These are phyloP conservation scores for Remorina albescens DNA, from an alignment of 2,797 vertebrate genomes.

Conservation along the genomic window DNA sequence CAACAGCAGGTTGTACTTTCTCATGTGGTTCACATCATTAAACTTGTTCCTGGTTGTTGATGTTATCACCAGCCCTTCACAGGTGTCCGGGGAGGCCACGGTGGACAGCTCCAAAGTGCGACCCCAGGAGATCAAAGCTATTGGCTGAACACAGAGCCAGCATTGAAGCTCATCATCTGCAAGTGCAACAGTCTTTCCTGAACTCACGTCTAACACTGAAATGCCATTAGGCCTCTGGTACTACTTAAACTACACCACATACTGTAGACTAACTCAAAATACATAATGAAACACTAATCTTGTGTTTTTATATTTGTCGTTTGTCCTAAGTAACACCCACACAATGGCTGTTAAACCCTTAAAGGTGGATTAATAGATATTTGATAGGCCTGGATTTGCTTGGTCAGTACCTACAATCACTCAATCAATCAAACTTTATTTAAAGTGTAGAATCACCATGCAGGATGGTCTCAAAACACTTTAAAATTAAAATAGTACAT, in stretches of 20 bases:
- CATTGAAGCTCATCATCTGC: not conserved
- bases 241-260: not conserved
- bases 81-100: constrained; percentile 65
- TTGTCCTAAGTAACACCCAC: not conserved
- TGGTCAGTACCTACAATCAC: too few species aligned
- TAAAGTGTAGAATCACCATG: too few species aligned
- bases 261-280: not conserved
- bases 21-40: constrained; percentile 14
- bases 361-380: not conserved
- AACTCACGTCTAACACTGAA: not conserved
- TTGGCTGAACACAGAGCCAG: constrained; percentile 78
- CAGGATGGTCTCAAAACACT: too few species aligned
- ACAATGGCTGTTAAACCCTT: not conserved
- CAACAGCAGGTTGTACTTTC: constrained; percentile 78
- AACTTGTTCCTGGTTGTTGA: constrained; percentile 13
- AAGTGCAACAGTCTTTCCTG: not conserved
- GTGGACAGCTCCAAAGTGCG: constrained; percentile 85
- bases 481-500: too few species aligned
- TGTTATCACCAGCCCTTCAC: constrained; percentile 80
- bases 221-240: not conserved
- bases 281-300: not conserved
- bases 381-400: not conserved
- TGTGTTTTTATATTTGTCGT: not conserved
- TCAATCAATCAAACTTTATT: too few species aligned
- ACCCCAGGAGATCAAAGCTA: constrained; percentile 87